phyloP scores from a whole-genome alignment of 2,888 invertebrate species.

The Choreutis nemorana region DNA sequence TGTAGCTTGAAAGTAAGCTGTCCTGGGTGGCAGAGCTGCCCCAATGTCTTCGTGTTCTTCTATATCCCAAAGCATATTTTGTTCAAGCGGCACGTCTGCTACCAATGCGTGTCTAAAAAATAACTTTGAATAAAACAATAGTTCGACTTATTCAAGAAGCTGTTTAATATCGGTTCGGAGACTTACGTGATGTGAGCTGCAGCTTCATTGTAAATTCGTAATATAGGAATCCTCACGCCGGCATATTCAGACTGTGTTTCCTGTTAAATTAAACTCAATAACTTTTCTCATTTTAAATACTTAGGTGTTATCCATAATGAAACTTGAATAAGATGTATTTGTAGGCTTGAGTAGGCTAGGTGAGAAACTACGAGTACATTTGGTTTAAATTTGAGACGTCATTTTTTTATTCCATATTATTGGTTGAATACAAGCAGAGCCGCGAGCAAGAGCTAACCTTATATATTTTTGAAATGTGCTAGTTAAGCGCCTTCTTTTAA shows the following conservation, averaged over 20 bases:
- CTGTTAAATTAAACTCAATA: conserved; percentile 16
- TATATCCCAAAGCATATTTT: neutral
- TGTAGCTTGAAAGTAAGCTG: neutral
- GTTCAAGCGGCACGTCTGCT: conserved; percentile 10
- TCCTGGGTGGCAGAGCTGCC: neutral
- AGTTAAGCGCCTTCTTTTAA: no score
- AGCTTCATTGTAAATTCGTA: conserved; percentile 40
- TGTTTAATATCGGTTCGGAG: no score
- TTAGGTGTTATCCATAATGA: no score
- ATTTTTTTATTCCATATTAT: no score
- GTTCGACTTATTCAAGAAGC: no score
- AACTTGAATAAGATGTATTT: no score
- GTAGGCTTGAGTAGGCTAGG: neutral
- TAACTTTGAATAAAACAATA: neutral
- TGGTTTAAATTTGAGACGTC: no score
- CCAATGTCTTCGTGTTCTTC: neutral
- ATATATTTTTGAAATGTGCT: no score
- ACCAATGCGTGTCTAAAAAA: conserved; percentile 12
- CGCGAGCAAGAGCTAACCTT: no score
- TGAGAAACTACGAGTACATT: neutral
- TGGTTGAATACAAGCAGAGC: no score
- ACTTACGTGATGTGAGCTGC: conserved; percentile 34
- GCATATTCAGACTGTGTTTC: conserved; percentile 37
- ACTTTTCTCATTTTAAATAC: no score
- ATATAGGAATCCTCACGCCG: conserved; percentile 33